Evolutionary conservation across 2,797 vertebrate genomes (phyloP), one percentile per base, ranked within the genome.

Genomic region (Eulemur rubriventer): DNA sequence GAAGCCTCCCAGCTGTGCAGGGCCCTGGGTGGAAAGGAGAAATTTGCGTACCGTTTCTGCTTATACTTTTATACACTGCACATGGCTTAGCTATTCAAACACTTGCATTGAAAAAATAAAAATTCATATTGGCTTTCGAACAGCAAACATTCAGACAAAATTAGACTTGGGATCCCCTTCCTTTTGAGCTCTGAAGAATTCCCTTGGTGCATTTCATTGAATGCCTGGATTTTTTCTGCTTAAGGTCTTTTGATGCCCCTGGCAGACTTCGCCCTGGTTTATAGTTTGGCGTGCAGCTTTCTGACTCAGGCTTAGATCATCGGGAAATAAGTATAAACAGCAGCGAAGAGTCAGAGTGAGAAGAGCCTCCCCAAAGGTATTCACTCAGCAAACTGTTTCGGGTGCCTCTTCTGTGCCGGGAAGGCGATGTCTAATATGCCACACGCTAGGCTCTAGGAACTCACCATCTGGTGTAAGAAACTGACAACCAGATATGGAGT

Each of bases 31-130:
- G 10, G 38, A 81, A 52, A 73, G 50, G 41, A 69, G 35, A 78
- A 67, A 67, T 17, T 18, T 52, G 12, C 59, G n/a, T 59, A 76
- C 1, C 22, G 26, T 38, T 89, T 70, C 46, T 59, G 67, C 46
- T 89, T 50, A 59, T 0, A 57, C 17, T 72, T 73, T 50, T 17
- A 24, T n/a, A 48, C 1, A 65, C 38, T 57, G 48, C 4, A n/a
- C 55, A 24, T 67, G 30, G 38, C 30, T 73, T 59, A 70, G 59
- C 48, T 91, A 59, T 91, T 82, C 38, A 95, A 82, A 96, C 43
- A 70, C 9, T 26, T 96, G 43, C 33, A 65, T 76, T 91, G 46
- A 85, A 80, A 90, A 93, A 69, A 18, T 55, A 83, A 69, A 89
- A 65, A 28, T 70, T 70, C 26, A 82, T 35, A n/a, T 26, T 81